Base-by-base conservation (phyloP, 2,113 vertebrate genomes). In the Erpornis zantholeuca region DNA sequence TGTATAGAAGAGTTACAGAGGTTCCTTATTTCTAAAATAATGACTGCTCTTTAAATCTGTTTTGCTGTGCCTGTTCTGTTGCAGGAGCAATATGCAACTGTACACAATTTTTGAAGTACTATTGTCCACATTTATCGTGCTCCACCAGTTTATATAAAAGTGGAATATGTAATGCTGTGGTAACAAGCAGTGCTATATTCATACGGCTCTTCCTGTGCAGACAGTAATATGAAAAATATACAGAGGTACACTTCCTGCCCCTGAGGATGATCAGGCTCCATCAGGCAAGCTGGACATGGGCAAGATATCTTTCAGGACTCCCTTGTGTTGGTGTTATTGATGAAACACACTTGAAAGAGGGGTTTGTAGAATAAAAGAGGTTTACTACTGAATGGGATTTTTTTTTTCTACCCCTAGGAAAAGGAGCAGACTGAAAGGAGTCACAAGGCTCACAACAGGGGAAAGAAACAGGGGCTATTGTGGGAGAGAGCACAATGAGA, bases 21-120 rank as follows among this genome's bases (percentile, higher is more conserved):
- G 65, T 82, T 85, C 50, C 35, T 54, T 94, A 79, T 79, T 94
- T 92, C 79, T 63, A 69, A 92, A 92, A 95, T 91, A 89, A 69
- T 69, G 54, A 69, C 61, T 87, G 75, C 16, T 80, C 71, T 96
- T 94, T 72, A 69, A 87, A 82, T 82, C 40, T 57, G 61, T 94
- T 81, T 72, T 71, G 78, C 63, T 68, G 11, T 90, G 87, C 47
- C 68, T 11, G 5, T 81, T 86, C 69, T 88, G 72, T 54, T 76
- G 75, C 54, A 92, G 65, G 59, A 90, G 92, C 33, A 85, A 73
- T 73, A 76, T 54, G 49, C 38, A 76, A 91, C 78, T 73, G 50
- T 80, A 87, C 15, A 15, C 28, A 86, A 54, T 11, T 77, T 15
- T 31, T 73, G 73, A 89, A 92, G 49, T 73, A 80, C 50, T 63